Base-by-base conservation (phyloP, 1,140 invertebrate species). In the Anastatus disparis region DNA sequence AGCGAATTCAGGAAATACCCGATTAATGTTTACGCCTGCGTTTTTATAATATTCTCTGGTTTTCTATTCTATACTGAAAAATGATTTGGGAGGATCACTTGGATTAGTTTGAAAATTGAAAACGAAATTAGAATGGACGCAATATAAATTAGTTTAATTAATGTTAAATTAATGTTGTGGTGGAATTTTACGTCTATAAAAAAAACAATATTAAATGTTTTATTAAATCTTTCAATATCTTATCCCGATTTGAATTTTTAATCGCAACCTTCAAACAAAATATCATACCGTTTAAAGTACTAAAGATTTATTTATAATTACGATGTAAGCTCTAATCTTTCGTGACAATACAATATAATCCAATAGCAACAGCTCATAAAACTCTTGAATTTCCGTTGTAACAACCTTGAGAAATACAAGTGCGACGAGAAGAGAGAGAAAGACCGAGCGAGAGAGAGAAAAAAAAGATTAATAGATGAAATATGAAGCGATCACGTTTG, bases 401-500 rank as follows among this genome's bases (percentile, higher is more conserved):
- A 42, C n/a, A 56, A 52, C 24, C 29, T 40, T 31, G 48, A 64
- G 20, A 52, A 64, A 4, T 42, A 12, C 29, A n/a, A 66, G 20
- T 35, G 17, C 17, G 3, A 56, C 31, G n/a, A n/a, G n/a, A n/a
- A n/a, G n/a, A n/a, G n/a, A n/a, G n/a, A n/a, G 42, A 59, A 59
- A n/a, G n/a, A n/a, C n/a, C n/a, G n/a, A n/a, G n/a, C 10, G 42
- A 20, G 2, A 35, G 35, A 7, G 35, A 50, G 0, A 26, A 42
- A 29, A 59, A 42, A 64, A 53, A 31, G 40, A 53, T 53, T 40
- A 66, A 55, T 66, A 40, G 6, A 1, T 40, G 50, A 59, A 44
- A 69, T 50, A 69, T 52, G 56, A 69, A 52, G 56, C 46, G 56
- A 53, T 61, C 56, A 69, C 22, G 56, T 17, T 50, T 27, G 31